These are phyloP conservation scores for Bungarus multicinctus DNA, from an alignment of 2,113 vertebrate species.

Conservation along the genomic window DNA sequence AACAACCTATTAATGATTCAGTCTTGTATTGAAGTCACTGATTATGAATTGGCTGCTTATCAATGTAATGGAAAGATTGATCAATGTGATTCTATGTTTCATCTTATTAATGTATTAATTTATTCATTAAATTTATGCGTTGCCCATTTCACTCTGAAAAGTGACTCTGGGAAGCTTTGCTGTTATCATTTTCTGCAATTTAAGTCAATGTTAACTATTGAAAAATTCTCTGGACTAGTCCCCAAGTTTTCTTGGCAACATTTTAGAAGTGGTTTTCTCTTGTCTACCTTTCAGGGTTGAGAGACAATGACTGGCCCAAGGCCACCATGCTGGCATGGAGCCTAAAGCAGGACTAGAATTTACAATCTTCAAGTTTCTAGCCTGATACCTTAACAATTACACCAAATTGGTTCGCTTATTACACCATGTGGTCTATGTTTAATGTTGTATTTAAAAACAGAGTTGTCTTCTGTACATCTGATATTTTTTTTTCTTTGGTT, in stretches of 20 bases:
- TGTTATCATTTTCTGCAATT: background rate
- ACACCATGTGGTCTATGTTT: background rate
- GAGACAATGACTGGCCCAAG: background rate
- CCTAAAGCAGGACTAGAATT: background rate
- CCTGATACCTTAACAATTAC: background rate
- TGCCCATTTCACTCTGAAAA: background rate
- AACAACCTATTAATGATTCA: background rate
- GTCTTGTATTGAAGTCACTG: background rate
- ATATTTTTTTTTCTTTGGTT: background rate
- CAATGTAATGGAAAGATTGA: background rate
- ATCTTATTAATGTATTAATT: background rate
- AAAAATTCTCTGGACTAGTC: background rate
- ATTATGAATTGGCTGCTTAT: background rate
- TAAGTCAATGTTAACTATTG: background rate
- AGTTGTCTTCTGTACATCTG: background rate
- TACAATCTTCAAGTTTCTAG: background rate
- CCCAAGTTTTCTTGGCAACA: background rate
- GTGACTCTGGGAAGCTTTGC: background rate
- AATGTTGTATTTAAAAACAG: background rate
- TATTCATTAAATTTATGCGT: background rate
- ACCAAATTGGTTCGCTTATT: background rate
- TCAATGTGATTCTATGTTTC: background rate
- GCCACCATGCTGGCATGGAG: background rate
- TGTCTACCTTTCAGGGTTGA: background rate
- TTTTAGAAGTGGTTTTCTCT: background rate